Conservation (phyloP, 2,888 invertebrate genomes). For the Trissolcus japonicus region DNA sequence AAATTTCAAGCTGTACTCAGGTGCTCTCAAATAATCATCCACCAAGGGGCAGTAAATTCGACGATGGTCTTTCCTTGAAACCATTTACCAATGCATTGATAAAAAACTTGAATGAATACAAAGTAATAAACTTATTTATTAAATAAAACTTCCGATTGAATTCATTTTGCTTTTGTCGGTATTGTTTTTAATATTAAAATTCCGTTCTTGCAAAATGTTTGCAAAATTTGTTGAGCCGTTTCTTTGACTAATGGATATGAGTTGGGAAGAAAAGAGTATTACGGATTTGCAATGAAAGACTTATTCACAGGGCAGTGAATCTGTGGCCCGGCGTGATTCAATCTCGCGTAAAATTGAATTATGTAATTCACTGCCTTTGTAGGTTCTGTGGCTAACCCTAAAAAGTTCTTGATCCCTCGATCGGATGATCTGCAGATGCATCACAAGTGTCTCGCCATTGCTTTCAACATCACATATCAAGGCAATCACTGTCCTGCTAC, state of each 20-base stretch:
- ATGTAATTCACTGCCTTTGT: slow-evolving; percentile 68
- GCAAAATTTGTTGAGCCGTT: not conserved
- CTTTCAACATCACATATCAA: slow-evolving; percentile 64
- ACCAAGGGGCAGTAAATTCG: too few relatives aligned
- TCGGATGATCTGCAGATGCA: slow-evolving; percentile 71
- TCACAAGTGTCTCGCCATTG: slow-evolving; percentile 64
- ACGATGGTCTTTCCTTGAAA: too few relatives aligned
- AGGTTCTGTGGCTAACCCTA: slow-evolving; percentile 58
- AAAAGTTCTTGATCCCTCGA: slow-evolving; percentile 54
- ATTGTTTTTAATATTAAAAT: not conserved
- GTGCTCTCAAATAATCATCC: too few relatives aligned
- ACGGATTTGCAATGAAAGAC: slow-evolving; percentile 41
- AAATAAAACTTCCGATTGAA: too few relatives aligned
- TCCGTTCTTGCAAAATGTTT: not conserved
- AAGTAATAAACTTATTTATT: too few relatives aligned
- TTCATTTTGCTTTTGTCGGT: not conserved
- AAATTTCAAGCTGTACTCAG: too few relatives aligned
- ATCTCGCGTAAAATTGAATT: slow-evolving; percentile 73
- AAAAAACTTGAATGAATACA: not conserved
- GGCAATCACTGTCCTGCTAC: slow-evolving; percentile 69
- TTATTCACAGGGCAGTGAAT: slow-evolving; percentile 56
- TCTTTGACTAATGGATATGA: not conserved
- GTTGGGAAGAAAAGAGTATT: slow-evolving; percentile 14
- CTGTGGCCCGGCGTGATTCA: slow-evolving; percentile 59
- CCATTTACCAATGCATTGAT: not conserved